Conservation (phyloP, 2,888 invertebrate species). For the Hypsopygia costalis region DNA sequence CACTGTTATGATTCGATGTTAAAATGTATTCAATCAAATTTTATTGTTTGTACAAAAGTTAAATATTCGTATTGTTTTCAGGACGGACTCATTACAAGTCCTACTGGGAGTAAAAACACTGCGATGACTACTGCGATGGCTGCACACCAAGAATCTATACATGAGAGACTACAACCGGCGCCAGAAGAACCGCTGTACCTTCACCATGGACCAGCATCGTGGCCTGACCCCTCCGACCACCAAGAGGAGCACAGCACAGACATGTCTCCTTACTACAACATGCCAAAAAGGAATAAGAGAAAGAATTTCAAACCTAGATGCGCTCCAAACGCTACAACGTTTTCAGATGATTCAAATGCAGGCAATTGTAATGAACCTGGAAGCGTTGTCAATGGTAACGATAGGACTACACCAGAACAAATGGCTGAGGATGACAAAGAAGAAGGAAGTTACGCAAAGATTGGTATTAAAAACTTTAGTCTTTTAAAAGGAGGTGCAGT, state of each 20-base stretch:
- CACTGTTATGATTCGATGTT: slow-evolving; percentile 73
- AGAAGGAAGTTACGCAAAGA: slow-evolving; percentile 55
- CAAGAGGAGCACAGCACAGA: slow-evolving; percentile 63
- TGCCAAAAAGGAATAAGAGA: slow-evolving; percentile 86
- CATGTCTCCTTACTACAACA: slow-evolving; percentile 70
- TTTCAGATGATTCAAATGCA: slow-evolving; percentile 74
- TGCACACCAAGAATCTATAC: slow-evolving; percentile 77
- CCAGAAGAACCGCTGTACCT: slow-evolving; percentile 67
- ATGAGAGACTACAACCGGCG: slow-evolving; percentile 72
- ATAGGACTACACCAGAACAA: slow-evolving; percentile 57
- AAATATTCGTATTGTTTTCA: slow-evolving; percentile 24
- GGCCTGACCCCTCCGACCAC: slow-evolving; percentile 64
- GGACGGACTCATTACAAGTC: slow-evolving; percentile 64
- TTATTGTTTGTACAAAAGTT: slow-evolving; percentile 63
- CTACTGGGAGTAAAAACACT: slow-evolving; percentile 59
- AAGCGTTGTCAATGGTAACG: slow-evolving; percentile 64
- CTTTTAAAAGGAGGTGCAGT: slow-evolving; percentile 72
- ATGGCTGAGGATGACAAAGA: slow-evolving; percentile 45
- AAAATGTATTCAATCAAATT: slow-evolving; percentile 73
- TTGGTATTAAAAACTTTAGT: slow-evolving; percentile 74
- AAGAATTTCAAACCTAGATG: slow-evolving; percentile 90
- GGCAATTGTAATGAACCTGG: slow-evolving; percentile 47
- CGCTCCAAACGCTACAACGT: slow-evolving; percentile 78
- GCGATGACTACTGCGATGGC: slow-evolving; percentile 82
- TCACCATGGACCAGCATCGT: slow-evolving; percentile 76